Conservation (phyloP, 2,888 invertebrate genomes). For the Scaptodrosophila latifasciaeformis region DNA sequence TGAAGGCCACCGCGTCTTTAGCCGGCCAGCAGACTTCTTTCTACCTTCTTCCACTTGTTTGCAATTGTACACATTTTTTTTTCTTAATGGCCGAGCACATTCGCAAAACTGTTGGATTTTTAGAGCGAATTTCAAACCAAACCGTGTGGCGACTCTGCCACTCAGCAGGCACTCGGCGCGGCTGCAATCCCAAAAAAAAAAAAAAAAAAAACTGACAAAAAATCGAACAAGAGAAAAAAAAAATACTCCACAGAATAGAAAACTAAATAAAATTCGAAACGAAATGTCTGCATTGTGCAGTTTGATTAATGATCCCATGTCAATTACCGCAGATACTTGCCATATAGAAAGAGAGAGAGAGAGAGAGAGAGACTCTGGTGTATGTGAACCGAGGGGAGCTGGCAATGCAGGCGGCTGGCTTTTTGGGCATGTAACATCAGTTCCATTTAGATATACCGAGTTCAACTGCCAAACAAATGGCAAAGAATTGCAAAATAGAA, state of each 20-base stretch:
- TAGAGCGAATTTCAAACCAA: background rate
- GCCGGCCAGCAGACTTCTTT: background rate
- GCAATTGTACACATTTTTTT: conserved; percentile 36
- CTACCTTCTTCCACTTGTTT: conserved; percentile 28
- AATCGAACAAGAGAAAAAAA: background rate
- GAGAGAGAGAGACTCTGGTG: conserved; percentile 2
- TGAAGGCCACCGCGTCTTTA: conserved; percentile 52
- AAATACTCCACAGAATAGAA: conserved; percentile 38
- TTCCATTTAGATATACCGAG: too few relatives aligned
- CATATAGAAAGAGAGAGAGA: too few relatives aligned
- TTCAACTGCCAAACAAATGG: too few relatives aligned
- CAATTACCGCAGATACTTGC: conserved; percentile 72
- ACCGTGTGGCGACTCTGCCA: background rate
- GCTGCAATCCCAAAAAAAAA: conserved; percentile 30
- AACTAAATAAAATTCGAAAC: conserved; percentile 65
- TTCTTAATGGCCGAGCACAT: conserved; percentile 19
- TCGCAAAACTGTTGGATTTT: background rate
- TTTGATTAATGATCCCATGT: conserved; percentile 75
- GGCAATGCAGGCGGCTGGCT: conserved; percentile 1
- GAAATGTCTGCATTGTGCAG: conserved; percentile 74
- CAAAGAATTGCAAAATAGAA: background rate
- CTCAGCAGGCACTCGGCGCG: conserved; percentile 33
- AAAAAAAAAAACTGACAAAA: conserved; percentile 10
- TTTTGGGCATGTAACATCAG: too few relatives aligned
- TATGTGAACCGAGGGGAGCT: too few relatives aligned